Percentiles rank a stretch among this genome's conserved stretches.
phyloP scores from a whole-genome alignment of 1,140 invertebrate genomes.

The Zaprionus ghesquierei region DNA sequence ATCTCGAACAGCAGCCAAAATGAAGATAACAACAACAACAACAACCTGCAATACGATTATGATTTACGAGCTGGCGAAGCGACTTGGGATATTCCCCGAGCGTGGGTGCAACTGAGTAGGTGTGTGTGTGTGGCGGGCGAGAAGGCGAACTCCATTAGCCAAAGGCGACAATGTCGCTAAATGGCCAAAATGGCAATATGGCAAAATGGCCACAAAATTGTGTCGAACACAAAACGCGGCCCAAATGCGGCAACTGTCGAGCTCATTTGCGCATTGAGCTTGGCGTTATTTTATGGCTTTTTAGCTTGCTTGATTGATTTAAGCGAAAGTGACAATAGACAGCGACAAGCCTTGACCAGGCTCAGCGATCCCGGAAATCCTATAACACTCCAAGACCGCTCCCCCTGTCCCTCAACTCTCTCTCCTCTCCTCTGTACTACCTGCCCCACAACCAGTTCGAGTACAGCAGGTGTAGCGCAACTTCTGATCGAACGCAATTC shows the following conservation, averaged over 20 bases:
- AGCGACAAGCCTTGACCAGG: conserved; percentile 16
- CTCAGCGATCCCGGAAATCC: conserved; percentile 70
- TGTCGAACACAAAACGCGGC: conserved; percentile 14
- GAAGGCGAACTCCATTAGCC: conserved; percentile 29
- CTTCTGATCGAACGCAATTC: conserved; percentile 20
- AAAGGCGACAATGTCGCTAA: conserved; percentile 42
- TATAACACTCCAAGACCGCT: not conserved
- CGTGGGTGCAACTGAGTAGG: conserved; percentile 35
- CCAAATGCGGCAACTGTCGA: conserved; percentile 23
- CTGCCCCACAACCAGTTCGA: not conserved
- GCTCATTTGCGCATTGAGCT: conserved; percentile 28
- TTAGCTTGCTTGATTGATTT: conserved; percentile 66
- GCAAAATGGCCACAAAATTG: conserved; percentile 32
- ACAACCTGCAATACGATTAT: conserved; percentile 19
- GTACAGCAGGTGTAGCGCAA: conserved; percentile 45
- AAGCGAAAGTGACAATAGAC: conserved; percentile 31
- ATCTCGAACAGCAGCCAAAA: conserved; percentile 38
- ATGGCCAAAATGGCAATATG: conserved; percentile 44
- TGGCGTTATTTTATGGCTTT: conserved; percentile 13
- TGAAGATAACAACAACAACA: conserved; percentile 6
- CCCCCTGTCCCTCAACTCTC: not conserved
- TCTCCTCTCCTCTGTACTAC: not conserved
- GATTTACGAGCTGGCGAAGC: conserved; percentile 44
- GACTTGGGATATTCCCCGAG: conserved; percentile 27
- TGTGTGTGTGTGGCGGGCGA: conserved; percentile 16